Evolutionary conservation across 2,888 invertebrate species (phyloP).

Genomic region (Malthinus seriepunctatus): DNA sequence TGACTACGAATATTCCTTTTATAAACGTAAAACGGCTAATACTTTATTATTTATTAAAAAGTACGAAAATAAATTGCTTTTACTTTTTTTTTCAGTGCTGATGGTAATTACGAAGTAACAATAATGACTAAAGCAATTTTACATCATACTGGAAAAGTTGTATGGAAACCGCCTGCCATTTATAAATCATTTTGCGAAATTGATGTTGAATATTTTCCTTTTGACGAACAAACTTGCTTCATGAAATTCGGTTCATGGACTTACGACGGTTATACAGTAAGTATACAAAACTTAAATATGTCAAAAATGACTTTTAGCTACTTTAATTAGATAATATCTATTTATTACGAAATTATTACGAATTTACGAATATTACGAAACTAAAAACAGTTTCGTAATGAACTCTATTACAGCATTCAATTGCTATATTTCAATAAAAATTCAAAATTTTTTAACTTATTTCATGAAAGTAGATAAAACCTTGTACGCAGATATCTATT

Average conservation of each 20-base stretch:
- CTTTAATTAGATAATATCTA: background rate
- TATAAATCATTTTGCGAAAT: conserved; percentile 98
- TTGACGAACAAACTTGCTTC: conserved; percentile 92
- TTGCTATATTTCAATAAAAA: no score
- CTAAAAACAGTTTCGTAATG: no score
- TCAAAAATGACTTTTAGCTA: background rate
- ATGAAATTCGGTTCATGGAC: conserved; percentile 97
- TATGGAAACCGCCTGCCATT: conserved; percentile 98
- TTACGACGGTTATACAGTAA: conserved; percentile 91
- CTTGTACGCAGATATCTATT: background rate
- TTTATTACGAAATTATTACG: no score
- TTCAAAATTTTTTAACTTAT: no score
- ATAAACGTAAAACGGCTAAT: no score
- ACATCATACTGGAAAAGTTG: conserved; percentile 89
- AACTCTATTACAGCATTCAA: no score
- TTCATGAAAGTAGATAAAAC: no score
- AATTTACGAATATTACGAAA: no score
- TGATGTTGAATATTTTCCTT: conserved; percentile 93
- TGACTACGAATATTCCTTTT: no score
- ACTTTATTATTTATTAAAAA: no score
- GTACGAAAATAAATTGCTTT: no score
- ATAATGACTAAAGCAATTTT: conserved; percentile 97
- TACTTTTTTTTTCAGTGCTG: conserved; percentile 69
- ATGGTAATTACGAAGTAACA: conserved; percentile 97
- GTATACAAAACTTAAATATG: background rate